phyloP scores from a whole-genome alignment of 2,888 invertebrate genomes.

The Megastigmus dorsalis region DNA sequence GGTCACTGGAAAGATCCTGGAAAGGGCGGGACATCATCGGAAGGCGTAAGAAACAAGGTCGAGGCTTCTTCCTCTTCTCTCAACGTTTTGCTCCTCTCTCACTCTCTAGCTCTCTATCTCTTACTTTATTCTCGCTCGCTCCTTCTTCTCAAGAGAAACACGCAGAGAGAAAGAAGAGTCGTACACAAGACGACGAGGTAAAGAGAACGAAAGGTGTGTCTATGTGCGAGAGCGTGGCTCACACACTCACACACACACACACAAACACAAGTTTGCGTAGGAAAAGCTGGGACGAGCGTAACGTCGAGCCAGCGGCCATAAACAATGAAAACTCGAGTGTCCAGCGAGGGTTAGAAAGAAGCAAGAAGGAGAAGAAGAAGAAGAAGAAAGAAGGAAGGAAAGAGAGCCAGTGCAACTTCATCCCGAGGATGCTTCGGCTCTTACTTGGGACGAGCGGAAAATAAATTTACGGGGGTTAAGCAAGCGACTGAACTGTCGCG shows the following conservation, averaged over 20 bases:
- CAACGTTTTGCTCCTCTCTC: too few species aligned
- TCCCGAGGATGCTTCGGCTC: conserved; percentile 61
- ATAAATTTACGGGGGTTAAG: conserved; percentile 68
- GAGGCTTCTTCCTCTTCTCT: conserved; percentile 18
- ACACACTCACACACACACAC: too few species aligned
- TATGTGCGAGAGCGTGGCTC: neutral
- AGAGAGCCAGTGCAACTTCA: conserved; percentile 55
- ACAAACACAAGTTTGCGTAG: too few species aligned
- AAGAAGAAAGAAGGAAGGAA: neutral
- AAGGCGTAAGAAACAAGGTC: conserved; percentile 41
- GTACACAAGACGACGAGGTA: conserved; percentile 11
- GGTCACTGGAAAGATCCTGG: conserved; percentile 26
- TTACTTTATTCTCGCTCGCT: too few species aligned
- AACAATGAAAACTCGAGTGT: conserved; percentile 64
- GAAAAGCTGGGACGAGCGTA: neutral
- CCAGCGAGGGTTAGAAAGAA: conserved; percentile 52
- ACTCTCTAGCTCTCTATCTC: too few species aligned
- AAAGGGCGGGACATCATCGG: conserved; percentile 2
- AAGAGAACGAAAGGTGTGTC: neutral
- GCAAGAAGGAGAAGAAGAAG: conserved; percentile 14
- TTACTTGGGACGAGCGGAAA: conserved; percentile 58
- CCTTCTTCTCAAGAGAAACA: neutral
- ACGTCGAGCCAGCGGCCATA: conserved; percentile 54
- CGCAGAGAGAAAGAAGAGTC: too few species aligned
- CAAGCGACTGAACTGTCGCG: conserved; percentile 32